phyloP scores from a whole-genome alignment of 2,888 invertebrate genomes.

The Phaedon cochleariae region DNA sequence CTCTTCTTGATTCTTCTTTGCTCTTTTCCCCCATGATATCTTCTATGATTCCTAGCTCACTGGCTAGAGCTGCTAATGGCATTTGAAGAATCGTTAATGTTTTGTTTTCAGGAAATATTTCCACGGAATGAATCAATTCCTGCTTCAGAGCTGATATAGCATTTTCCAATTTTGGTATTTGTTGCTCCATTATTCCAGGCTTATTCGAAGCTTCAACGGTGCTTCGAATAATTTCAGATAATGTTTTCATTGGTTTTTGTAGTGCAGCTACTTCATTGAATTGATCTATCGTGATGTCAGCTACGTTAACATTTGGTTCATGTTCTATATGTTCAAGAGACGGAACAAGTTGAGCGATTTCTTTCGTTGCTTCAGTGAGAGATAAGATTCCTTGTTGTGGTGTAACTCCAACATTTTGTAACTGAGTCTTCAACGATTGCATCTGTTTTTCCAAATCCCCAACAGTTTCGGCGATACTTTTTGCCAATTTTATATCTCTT shows the following conservation, averaged over 20 bases:
- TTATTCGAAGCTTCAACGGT: no score
- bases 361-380: conserved; percentile 27
- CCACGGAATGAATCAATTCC: conserved; percentile 23
- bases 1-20: conserved; percentile 9
- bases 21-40: not conserved
- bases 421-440: not conserved
- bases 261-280: conserved; percentile 19
- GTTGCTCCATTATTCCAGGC: conserved; percentile 30
- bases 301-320: not conserved
- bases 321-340: conserved; percentile 15
- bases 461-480: conserved; percentile 26
- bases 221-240: conserved; percentile 27
- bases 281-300: conserved; percentile 20
- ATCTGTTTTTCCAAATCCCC: not conserved
- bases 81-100: conserved; percentile 19
- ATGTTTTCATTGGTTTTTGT: conserved; percentile 41
- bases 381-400: conserved; percentile 32
- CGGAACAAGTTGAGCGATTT: conserved; percentile 9
- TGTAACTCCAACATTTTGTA: not conserved
- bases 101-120: conserved; percentile 19
- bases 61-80: conserved; percentile 2
- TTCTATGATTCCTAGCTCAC: not conserved
- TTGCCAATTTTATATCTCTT: conserved; percentile 23
- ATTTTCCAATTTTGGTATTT: conserved; percentile 33
- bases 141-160: conserved; percentile 34